These are phyloP conservation scores for Bellardia bayeri DNA, from an alignment of 2,888 invertebrate genomes.

Conservation along the genomic window DNA sequence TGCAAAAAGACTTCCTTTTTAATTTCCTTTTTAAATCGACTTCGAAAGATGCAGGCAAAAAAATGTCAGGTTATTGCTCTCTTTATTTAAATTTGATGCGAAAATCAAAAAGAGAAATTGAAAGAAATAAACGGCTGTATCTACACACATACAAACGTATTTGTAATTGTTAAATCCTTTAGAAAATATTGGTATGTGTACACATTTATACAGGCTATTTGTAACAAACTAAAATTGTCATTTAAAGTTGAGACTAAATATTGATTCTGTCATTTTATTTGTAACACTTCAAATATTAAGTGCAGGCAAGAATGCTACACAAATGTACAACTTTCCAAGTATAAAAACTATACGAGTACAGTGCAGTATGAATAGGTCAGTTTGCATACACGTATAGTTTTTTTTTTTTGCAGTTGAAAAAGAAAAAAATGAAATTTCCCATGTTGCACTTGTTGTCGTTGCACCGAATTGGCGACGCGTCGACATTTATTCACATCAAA, in stretches of 20 bases:
- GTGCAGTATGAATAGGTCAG: conserved; percentile 20
- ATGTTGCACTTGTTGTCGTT: conserved; percentile 26
- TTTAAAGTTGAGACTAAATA: no score
- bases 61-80: conserved; percentile 1
- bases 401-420: conserved; percentile 4
- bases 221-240: neutral
- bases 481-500: conserved; percentile 22
- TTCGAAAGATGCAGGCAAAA: conserved; percentile 19
- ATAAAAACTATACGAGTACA: neutral
- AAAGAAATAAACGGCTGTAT: neutral
- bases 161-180: neutral
- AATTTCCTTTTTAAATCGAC: conserved; percentile 68
- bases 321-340: neutral
- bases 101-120: conserved; percentile 13
- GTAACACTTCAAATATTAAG: no score
- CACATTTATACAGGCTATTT: neutral
- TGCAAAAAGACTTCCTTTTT: conserved; percentile 59
- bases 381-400: neutral
- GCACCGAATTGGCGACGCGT: conserved; percentile 24
- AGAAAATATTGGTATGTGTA: neutral
- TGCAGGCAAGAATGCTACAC: no score
- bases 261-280: no score
- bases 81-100: conserved; percentile 17
- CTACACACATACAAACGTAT: neutral
- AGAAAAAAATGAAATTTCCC: conserved; percentile 28